phyloP scores from a whole-genome alignment of 2,888 invertebrate species.

The Eupeodes luniger region DNA sequence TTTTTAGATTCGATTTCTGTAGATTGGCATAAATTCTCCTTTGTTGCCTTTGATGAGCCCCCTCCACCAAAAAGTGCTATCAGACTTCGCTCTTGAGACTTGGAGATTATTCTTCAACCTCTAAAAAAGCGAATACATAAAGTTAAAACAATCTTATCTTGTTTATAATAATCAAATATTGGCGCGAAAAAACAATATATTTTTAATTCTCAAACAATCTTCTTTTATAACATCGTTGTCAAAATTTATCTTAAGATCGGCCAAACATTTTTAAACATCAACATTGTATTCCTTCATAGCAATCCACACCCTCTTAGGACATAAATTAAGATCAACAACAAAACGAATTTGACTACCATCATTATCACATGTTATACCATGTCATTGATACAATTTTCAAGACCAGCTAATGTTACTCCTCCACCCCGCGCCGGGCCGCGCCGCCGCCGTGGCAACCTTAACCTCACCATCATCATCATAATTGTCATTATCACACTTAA shows the following conservation, averaged over 20 bases:
- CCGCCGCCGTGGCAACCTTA: constrained; percentile 25
- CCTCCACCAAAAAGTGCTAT: too few species aligned
- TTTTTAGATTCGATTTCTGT: too few species aligned
- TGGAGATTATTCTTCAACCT: too few species aligned
- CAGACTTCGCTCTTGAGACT: too few species aligned
- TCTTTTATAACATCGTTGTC: not conserved
- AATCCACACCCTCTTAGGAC: constrained; percentile 45
- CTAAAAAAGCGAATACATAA: too few species aligned
- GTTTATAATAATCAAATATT: too few species aligned
- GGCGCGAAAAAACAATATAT: not conserved
- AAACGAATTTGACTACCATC: constrained; percentile 56
- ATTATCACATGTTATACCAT: constrained; percentile 36
- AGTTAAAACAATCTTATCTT: too few species aligned
- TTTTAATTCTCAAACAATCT: not conserved
- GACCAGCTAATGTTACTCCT: constrained; percentile 39
- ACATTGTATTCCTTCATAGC: constrained; percentile 53
- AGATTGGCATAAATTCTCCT: too few species aligned
- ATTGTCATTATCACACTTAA: constrained; percentile 41
- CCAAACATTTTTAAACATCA: constrained; percentile 17
- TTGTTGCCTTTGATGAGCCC: too few species aligned
- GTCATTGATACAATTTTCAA: constrained; percentile 63
- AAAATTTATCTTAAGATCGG: not conserved
- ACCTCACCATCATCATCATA: constrained; percentile 46
- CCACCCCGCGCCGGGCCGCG: not conserved
- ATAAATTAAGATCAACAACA: constrained; percentile 65